Percentiles rank a stretch among this genome's conserved stretches.
These are phyloP conservation scores for Megalopta genalis DNA, from an alignment of 1,140 invertebrate genomes.

Conservation along the genomic window DNA sequence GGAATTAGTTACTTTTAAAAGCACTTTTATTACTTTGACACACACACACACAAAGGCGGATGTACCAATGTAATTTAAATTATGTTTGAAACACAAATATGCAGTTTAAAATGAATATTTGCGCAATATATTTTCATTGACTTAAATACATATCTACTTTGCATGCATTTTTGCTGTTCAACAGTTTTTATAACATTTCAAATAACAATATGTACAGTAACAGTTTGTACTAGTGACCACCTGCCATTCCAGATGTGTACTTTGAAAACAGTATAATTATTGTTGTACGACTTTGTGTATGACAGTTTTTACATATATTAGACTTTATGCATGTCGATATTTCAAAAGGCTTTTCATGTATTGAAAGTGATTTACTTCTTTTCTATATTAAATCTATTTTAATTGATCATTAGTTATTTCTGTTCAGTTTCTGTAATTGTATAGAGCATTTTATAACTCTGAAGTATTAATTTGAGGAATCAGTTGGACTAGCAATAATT, in stretches of 20 bases:
- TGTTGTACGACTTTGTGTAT: conserved; percentile 11
- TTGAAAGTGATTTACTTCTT: conserved; percentile 32
- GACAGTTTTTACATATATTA: conserved; percentile 18
- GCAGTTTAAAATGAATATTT: conserved; percentile 10
- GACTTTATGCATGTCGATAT: conserved; percentile 25
- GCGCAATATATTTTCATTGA: conserved; percentile 17
- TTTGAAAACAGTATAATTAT: conserved; percentile 39
- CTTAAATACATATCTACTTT: conserved; percentile 10
- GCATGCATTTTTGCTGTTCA: conserved; percentile 41
- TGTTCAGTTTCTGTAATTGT: not conserved
- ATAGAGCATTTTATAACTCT: not conserved
- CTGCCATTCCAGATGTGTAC: conserved; percentile 20
- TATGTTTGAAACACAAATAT: conserved; percentile 17
- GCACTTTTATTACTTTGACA: not conserved
- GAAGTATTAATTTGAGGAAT: conserved; percentile 10
- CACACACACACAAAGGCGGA: not conserved
- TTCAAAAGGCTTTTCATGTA: conserved; percentile 1
- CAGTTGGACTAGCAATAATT: conserved; percentile 38
- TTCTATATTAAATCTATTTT: conserved; percentile 16
- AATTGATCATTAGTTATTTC: conserved; percentile 21
- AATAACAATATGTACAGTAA: conserved; percentile 61
- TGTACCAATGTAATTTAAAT: not conserved
- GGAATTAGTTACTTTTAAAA: conserved; percentile 7
- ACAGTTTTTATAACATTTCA: conserved; percentile 52
- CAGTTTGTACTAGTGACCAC: conserved; percentile 57